These are phyloP conservation scores for Bruchidius siliquastri DNA, from an alignment of 2,888 invertebrate species.

Conservation along the genomic window DNA sequence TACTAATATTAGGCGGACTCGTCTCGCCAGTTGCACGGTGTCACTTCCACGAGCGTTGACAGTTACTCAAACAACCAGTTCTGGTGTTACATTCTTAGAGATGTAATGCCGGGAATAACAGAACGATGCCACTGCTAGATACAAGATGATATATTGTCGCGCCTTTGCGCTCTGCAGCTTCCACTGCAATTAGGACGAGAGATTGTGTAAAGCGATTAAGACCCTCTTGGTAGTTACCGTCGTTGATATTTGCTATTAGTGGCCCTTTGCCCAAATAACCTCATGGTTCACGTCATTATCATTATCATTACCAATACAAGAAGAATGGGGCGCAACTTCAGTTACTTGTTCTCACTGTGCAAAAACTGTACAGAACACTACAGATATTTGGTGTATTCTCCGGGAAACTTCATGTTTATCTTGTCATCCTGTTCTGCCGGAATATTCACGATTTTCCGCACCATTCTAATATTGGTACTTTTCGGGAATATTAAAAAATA, in stretches of 20 bases:
- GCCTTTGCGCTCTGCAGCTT: background rate
- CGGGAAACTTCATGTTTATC: too few species aligned
- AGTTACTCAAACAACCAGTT: conserved; percentile 17
- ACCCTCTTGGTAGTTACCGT: background rate
- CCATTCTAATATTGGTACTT: too few species aligned
- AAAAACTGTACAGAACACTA: too few species aligned
- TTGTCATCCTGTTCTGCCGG: too few species aligned
- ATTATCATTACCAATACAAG: background rate
- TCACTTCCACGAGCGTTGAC: conserved; percentile 10
- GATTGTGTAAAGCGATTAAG: background rate
- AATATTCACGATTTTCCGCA: too few species aligned
- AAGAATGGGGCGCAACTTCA: background rate
- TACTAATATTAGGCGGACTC: conserved; percentile 4
- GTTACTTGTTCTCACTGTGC: too few species aligned
- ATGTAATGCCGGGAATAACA: conserved; percentile 2
- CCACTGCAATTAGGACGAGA: background rate
- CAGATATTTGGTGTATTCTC: too few species aligned
- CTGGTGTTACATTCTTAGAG: conserved; percentile 12
- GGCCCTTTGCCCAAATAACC: background rate
- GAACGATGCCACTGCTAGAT: background rate
- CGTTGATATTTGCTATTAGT: background rate
- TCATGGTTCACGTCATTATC: background rate
- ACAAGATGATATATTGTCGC: background rate
- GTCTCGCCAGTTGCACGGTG: conserved; percentile 3
- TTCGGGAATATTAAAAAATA: too few species aligned